Percentiles rank a stretch among this genome's conserved stretches.
Conservation (phyloP, 2,797 vertebrate species). For the Poliocrania exsul region DNA sequence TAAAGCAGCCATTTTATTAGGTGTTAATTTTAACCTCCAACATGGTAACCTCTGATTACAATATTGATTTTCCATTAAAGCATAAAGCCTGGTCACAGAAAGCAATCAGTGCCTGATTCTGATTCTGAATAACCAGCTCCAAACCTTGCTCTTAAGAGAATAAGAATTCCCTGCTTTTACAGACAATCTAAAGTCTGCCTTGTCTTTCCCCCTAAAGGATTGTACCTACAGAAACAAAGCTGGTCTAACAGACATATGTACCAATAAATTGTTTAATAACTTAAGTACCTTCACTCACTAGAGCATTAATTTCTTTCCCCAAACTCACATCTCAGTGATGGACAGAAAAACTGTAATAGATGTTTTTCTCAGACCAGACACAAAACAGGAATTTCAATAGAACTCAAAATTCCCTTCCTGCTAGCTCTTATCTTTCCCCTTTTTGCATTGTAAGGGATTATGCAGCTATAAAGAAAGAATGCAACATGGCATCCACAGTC, state of each 20-base stretch:
- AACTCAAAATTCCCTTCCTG: background rate
- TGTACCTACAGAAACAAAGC: background rate
- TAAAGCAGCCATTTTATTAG: background rate
- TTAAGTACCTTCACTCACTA: background rate
- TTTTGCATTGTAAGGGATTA: background rate
- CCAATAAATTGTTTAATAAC: background rate
- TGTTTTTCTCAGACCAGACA: background rate
- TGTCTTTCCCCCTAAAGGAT: background rate
- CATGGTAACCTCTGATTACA: background rate
- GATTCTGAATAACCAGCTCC: background rate
- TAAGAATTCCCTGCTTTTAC: background rate
- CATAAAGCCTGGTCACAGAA: background rate
- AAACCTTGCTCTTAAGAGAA: background rate
- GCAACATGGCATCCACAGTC: accelerated
- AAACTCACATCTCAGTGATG: background rate
- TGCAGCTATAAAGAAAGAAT: background rate
- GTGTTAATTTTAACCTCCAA: background rate
- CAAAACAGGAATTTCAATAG: background rate
- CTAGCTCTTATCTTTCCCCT: background rate
- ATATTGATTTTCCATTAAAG: background rate
- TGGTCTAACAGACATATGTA: background rate
- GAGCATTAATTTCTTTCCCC: background rate
- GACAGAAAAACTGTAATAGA: background rate
- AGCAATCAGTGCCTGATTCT: background rate
- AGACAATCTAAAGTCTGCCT: background rate